phyloP scores from a whole-genome alignment of 1,140 invertebrate genomes.

The Triops longicaudatus region DNA sequence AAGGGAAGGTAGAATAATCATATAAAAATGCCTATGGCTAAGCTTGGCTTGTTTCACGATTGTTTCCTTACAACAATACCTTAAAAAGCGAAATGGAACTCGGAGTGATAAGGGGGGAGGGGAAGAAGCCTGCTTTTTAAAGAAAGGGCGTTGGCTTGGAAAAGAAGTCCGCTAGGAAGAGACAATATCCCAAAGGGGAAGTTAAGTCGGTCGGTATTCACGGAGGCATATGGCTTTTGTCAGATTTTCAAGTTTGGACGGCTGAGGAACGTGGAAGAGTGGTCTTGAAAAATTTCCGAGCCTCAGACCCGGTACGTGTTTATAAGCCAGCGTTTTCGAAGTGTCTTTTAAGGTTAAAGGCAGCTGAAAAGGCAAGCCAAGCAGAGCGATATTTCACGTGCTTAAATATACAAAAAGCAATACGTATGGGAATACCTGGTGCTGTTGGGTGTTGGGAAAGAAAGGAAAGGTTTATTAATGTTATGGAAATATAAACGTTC shows the following conservation, averaged over 20 bases:
- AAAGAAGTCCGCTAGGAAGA: not conserved
- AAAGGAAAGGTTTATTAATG: too few species aligned
- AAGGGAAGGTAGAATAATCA: not conserved
- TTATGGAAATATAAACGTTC: too few species aligned
- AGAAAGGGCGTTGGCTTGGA: not conserved
- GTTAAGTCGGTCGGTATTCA: not conserved
- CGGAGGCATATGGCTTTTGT: conserved; percentile 1
- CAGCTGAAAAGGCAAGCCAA: too few species aligned
- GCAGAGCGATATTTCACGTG: too few species aligned
- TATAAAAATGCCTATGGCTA: not conserved
- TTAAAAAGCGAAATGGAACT: not conserved
- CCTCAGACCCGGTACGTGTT: too few species aligned
- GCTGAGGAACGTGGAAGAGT: too few species aligned
- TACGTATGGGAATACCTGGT: too few species aligned
- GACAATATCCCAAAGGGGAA: not conserved
- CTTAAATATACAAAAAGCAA: too few species aligned
- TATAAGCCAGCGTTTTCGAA: too few species aligned
- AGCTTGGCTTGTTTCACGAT: conserved; percentile 1
- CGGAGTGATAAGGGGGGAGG: not conserved
- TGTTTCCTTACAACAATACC: not conserved
- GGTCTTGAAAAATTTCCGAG: too few species aligned
- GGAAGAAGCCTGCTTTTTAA: not conserved
- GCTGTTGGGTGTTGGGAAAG: too few species aligned
- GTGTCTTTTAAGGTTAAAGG: too few species aligned
- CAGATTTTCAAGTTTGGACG: not conserved